Evolutionary conservation across 2,113 vertebrate genomes (phyloP), one percentile per base, ranked within the genome.

Genomic region (Patagioenas fasciata): DNA sequence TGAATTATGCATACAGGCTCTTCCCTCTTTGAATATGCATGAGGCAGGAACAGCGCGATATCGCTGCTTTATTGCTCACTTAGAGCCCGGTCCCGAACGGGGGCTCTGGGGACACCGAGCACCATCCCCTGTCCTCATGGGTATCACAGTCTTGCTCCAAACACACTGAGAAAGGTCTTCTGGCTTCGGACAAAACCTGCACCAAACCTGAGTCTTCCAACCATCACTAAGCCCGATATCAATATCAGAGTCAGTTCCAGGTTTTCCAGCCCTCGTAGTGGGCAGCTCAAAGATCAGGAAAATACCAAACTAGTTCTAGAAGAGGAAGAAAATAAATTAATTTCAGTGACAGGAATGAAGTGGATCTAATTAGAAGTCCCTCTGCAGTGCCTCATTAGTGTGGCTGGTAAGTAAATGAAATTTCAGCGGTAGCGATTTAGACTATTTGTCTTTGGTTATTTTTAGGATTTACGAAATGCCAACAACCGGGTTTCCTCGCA

Each of bases 261-360:
- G 75, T 91, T 95, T 74, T 72, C 61, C 38, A 60, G 62, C 56
- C 48, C 62, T 53, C 19, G 72, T 32, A 51, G 79, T 66, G 86
- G 2, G 67, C 13, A 8, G 67, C 62, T 91, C 62, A 47, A 83
- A 89, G 96, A 90, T 93, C 78, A 80, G 93, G 93, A 75, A 95
- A 97, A 97, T 98, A 98, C 98, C 95, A 96, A 98, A 98, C 98
- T 96, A 98, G 97, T 97, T 97, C 94, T 96, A 97, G 97, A 97
- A 97, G 96, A 97, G 96, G 97, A 98, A 98, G 97, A 97, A 98
- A 97, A 93, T 97, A 98, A 98, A 98, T 98, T 98, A 98, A 99
- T 99, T 98, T 99, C 98, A 98, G 98, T 98, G 98, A 98, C 98
- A 98, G 98, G 98, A 99, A 99, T 98, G 98, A 98, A 99, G 98